These are phyloP conservation scores for Bos indicus DNA, from an alignment of 2,113 vertebrate species.

Conservation along the genomic window DNA sequence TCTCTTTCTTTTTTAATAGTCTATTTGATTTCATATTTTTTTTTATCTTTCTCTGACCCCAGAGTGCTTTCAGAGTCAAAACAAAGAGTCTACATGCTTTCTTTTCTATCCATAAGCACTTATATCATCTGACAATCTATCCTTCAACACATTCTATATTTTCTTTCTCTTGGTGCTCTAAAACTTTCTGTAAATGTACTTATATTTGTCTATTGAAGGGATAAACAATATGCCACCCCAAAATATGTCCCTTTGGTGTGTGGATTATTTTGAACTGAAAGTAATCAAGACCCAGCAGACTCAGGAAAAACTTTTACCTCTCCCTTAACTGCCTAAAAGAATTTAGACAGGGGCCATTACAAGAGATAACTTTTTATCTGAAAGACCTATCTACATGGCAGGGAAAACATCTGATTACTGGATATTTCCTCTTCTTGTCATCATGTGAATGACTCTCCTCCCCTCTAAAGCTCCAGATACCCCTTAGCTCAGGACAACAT, in stretches of 20 bases:
- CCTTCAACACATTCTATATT: neutral
- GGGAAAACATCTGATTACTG: neutral
- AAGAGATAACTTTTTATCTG: neutral
- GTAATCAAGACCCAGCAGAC: neutral
- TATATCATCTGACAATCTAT: neutral
- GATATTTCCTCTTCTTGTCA: neutral
- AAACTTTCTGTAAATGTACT: neutral
- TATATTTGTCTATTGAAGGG: neutral
- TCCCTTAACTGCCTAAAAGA: neutral
- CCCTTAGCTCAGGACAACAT: neutral
- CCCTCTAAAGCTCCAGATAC: neutral
- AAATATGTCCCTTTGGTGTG: neutral
- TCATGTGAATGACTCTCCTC: neutral
- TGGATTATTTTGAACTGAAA: neutral
- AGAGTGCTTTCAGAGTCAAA: neutral
- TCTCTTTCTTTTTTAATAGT: conserved; percentile 34
- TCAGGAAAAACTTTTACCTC: neutral
- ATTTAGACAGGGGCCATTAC: neutral
- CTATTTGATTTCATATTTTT: neutral
- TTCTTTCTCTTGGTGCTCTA: neutral
- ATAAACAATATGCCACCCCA: neutral
- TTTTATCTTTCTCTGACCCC: neutral
- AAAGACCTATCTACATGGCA: neutral
- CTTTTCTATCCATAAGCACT: neutral
- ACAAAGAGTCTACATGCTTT: neutral